A percentile compares a stretch with the other conserved stretches of the same genome.
Evolutionary conservation across 2,888 invertebrate genomes (phyloP).

Genomic region (Ceratothoa steindachneri): DNA sequence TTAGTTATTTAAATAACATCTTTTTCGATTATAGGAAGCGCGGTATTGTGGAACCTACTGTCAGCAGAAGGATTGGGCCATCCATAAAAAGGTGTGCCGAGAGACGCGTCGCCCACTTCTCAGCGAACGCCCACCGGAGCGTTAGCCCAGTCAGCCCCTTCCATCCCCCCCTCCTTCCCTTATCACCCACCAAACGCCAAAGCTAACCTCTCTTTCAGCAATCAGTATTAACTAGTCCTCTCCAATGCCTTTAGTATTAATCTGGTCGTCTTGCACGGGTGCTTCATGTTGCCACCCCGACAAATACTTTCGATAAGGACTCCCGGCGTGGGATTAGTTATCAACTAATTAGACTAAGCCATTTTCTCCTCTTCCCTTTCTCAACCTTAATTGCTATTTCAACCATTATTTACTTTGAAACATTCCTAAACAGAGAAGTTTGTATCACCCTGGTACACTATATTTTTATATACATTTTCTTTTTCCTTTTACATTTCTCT

Average conservation of each 20-base stretch:
- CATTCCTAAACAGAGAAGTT: no score
- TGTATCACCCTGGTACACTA: no score
- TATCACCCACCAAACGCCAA: not conserved
- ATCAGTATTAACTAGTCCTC: conserved; percentile 7
- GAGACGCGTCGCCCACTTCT: conserved; percentile 51
- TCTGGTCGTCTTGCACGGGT: no score
- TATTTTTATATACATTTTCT: no score
- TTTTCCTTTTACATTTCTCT: no score
- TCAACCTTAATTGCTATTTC: no score
- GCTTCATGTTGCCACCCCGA: no score
- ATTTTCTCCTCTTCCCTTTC: no score
- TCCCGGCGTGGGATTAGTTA: no score
- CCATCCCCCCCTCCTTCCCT: not conserved
- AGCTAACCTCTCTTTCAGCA: conserved; percentile 10
- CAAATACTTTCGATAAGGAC: no score
- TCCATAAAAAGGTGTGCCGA: conserved; percentile 55
- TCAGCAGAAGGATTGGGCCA: conserved; percentile 56
- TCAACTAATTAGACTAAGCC: no score
- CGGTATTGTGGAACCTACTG: conserved; percentile 56
- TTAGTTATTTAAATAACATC: not conserved
- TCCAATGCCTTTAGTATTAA: not conserved
- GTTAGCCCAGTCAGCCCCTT: conserved; percentile 45
- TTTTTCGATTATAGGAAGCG: conserved; percentile 51
- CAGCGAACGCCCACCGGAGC: conserved; percentile 52
- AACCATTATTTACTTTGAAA: no score